Percentiles rank a stretch among this genome's conserved stretches.
phyloP scores from a whole-genome alignment of 2,888 invertebrate genomes.

The Disparrhopalites patrizii region DNA sequence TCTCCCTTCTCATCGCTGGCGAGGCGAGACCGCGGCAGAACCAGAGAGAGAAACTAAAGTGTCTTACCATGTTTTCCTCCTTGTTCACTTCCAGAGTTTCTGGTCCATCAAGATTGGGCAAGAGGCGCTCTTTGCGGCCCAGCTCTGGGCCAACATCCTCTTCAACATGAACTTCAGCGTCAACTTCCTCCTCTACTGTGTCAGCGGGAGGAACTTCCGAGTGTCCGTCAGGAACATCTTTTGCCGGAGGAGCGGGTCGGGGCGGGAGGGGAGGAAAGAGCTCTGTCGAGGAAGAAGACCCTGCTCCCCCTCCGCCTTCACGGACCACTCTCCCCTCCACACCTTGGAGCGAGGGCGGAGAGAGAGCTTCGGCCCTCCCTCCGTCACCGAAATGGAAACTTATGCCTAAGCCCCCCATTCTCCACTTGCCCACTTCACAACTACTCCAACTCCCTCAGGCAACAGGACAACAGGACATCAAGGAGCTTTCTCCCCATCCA shows the following conservation, averaged over 20 bases:
- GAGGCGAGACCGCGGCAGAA: too few species aligned
- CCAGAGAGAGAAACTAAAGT: too few species aligned
- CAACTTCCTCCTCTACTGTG: constrained; percentile 76
- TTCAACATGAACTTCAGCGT: constrained; percentile 80
- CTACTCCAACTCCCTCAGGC: too few species aligned
- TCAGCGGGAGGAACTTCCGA: constrained; percentile 75
- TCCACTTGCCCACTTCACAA: too few species aligned
- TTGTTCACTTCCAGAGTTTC: constrained; percentile 16
- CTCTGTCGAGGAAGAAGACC: too few species aligned
- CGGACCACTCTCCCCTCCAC: neutral
- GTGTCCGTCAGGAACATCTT: constrained; percentile 54
- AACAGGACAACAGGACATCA: too few species aligned
- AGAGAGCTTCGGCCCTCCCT: constrained; percentile 21
- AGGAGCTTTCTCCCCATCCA: too few species aligned
- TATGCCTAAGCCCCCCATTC: constrained; percentile 25
- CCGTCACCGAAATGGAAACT: constrained; percentile 23
- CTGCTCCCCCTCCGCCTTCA: neutral
- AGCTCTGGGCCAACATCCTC: constrained; percentile 56
- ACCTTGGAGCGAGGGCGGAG: neutral
- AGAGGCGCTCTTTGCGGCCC: constrained; percentile 25
- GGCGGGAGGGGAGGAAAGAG: too few species aligned
- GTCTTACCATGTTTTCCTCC: too few species aligned
- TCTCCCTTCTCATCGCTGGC: neutral
- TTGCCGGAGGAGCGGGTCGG: constrained; percentile 5
- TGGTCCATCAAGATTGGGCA: constrained; percentile 13